These are phyloP conservation scores for Helicoverpa armigera DNA, from an alignment of 1,140 invertebrate genomes.

Conservation along the genomic window DNA sequence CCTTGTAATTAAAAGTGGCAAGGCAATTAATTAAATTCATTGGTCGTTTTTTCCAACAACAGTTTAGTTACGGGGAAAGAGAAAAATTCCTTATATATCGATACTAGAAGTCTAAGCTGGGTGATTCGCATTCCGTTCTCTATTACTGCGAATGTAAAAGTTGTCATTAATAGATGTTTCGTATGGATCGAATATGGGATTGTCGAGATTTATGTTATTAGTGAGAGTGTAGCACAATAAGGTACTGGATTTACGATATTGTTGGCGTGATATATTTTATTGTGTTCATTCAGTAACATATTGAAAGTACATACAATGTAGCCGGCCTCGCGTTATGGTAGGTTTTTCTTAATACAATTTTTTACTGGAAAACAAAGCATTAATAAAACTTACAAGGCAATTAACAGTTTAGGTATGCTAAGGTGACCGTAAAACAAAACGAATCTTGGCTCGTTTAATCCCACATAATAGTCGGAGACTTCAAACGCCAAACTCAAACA, in stretches of 20 bases:
- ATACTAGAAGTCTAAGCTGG: conserved; percentile 47
- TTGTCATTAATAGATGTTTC: conserved; percentile 56
- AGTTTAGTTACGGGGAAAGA: conserved; percentile 66
- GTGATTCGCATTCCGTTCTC: conserved; percentile 62
- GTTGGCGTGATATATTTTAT: neutral
- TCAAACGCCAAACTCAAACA: neutral
- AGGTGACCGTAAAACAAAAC: too few species aligned
- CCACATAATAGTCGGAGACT: neutral
- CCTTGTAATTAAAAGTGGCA: conserved; percentile 32
- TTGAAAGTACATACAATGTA: neutral
- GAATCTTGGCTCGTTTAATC: too few species aligned
- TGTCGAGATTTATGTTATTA: conserved; percentile 10
- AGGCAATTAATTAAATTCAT: conserved; percentile 76
- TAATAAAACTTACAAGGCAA: too few species aligned
- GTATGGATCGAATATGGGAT: conserved; percentile 29
- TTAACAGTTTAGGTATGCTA: too few species aligned
- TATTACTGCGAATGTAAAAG: conserved; percentile 70
- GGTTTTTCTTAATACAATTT: too few species aligned
- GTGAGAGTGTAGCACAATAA: neutral
- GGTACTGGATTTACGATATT: neutral
- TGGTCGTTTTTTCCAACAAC: conserved; percentile 69
- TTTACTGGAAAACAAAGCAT: too few species aligned
- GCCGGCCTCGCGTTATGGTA: too few species aligned
- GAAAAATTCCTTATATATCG: conserved; percentile 65
- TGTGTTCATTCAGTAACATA: neutral